Evolutionary conservation across 2,113 vertebrate genomes (phyloP).

Genomic region (Sylvietta virens): DNA sequence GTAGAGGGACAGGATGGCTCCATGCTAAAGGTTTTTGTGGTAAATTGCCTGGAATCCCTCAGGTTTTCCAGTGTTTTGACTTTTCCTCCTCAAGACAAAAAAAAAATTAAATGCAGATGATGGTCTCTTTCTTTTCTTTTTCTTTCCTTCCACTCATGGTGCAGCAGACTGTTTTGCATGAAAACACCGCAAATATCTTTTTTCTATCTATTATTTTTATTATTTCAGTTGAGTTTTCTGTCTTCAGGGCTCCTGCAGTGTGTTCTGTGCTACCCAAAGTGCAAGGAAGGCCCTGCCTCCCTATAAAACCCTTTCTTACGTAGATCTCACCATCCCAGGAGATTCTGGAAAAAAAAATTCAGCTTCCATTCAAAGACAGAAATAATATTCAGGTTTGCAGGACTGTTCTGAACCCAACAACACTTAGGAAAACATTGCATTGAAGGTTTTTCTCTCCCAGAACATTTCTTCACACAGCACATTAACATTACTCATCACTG

Average conservation of each 20-base stretch:
- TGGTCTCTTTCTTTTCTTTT: fast-evolving
- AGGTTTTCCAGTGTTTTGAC: background rate
- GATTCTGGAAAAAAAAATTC: background rate
- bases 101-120: background rate
- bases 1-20: background rate
- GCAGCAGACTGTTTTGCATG: background rate
- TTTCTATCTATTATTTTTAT: background rate
- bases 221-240: background rate
- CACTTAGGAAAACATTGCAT: background rate
- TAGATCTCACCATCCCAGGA: background rate
- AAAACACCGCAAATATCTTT: background rate
- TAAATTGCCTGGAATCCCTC: background rate
- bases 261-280: background rate
- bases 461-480: background rate
- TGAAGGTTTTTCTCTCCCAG: background rate
- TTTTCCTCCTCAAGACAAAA: background rate
- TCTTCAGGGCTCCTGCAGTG: background rate
- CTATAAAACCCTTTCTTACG: background rate
- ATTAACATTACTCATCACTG: background rate
- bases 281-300: background rate
- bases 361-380: background rate
- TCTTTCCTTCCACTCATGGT: background rate
- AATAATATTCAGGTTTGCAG: background rate
- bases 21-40: background rate
- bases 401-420: background rate